Percentiles rank a stretch among this genome's conserved stretches.
Conservation (phyloP, 2,797 vertebrate genomes). For the Pseudopleuronectes americanus region DNA sequence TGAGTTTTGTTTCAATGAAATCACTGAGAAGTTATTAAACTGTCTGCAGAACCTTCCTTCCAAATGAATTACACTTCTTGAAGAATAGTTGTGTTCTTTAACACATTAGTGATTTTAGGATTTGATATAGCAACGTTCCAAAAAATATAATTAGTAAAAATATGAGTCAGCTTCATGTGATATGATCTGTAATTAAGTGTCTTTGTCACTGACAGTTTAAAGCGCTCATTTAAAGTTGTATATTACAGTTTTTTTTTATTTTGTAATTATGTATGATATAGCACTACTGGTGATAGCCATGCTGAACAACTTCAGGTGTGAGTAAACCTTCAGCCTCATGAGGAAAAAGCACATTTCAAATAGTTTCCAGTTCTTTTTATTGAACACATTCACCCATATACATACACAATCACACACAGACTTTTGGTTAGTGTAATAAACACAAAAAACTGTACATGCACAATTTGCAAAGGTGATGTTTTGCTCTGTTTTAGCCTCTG, state of each 20-base stretch:
- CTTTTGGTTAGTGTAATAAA: slow-evolving; percentile 72
- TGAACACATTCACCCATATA: slow-evolving; percentile 70
- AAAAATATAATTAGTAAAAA: background rate
- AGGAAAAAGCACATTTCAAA: slow-evolving; percentile 25
- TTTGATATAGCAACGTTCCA: too few species aligned
- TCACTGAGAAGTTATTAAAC: background rate
- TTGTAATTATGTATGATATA: too few species aligned
- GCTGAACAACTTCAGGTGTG: background rate
- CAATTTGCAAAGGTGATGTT: slow-evolving; percentile 60
- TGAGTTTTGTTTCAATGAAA: slow-evolving; percentile 3
- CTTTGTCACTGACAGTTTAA: too few species aligned
- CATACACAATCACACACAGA: slow-evolving; percentile 66
- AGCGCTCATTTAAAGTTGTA: too few species aligned
- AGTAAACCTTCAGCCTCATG: background rate
- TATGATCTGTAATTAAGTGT: background rate
- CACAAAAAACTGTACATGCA: slow-evolving; percentile 78
- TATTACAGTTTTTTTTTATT: too few species aligned
- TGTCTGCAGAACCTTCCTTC: background rate
- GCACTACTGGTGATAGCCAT: background rate
- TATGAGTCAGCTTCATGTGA: background rate
- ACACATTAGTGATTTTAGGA: background rate
- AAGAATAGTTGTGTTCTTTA: too few species aligned
- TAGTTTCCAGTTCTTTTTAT: slow-evolving; percentile 73
- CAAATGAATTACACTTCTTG: too few species aligned
- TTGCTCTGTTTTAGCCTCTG: slow-evolving; percentile 45